A percentile compares a stretch with the other conserved stretches of the same genome.
Conservation (phyloP, 2,888 invertebrate genomes). For the Isoperla grammatica region DNA sequence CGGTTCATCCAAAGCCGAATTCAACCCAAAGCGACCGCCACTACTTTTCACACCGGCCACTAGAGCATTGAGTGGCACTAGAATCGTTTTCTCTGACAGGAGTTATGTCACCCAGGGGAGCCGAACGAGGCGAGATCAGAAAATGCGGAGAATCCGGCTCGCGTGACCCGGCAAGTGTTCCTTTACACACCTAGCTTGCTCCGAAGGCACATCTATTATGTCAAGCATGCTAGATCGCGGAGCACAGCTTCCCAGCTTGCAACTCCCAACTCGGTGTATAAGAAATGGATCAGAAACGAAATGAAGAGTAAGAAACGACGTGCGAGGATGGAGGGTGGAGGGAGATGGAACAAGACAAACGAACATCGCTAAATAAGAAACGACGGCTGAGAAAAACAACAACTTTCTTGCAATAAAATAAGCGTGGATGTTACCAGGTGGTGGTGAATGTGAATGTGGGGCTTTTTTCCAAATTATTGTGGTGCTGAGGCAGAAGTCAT, state of each 20-base stretch:
- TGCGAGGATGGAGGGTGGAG: neutral
- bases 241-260: neutral
- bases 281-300: conserved; percentile 19
- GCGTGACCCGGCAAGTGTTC: conserved; percentile 14
- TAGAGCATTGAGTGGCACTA: conserved; percentile 26
- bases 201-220: conserved; percentile 15
- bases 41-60: conserved; percentile 27
- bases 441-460: too few species aligned
- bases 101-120: conserved; percentile 25
- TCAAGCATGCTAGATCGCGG: conserved; percentile 7
- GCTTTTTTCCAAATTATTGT: neutral
- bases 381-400: conserved; percentile 3
- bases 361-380: conserved; percentile 12
- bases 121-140: conserved; percentile 20
- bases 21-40: conserved; percentile 21
- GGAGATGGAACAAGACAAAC: conserved; percentile 1
- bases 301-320: conserved; percentile 13
- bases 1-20: conserved; percentile 15
- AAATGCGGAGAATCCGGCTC: conserved; percentile 19
- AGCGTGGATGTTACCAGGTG: neutral
- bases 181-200: conserved; percentile 18
- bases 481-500: neutral
- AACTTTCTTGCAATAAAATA: neutral
- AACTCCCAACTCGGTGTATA: conserved; percentile 5
- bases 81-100: conserved; percentile 26